phyloP scores from a whole-genome alignment of 2,113 vertebrate species.

The Mormyrus iriodes region DNA sequence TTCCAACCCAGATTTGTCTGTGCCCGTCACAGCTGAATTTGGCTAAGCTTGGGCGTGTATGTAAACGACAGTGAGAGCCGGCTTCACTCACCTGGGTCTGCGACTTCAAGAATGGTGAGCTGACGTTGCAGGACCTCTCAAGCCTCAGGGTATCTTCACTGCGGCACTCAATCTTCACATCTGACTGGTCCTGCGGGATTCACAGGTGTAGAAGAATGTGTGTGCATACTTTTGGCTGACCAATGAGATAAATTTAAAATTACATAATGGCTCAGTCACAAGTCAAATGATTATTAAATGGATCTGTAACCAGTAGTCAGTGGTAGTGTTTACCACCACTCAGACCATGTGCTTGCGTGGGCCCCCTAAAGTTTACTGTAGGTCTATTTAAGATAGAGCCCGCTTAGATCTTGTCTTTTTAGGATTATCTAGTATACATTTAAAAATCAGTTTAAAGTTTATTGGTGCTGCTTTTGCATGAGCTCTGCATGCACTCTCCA shows the following conservation, averaged over 20 bases:
- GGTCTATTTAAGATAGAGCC: too few species aligned
- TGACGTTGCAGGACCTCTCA: constrained; percentile 75
- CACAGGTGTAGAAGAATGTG: not conserved
- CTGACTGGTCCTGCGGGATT: constrained; percentile 70
- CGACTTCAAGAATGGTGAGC: constrained; percentile 82
- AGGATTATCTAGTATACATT: not conserved
- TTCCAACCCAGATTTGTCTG: not conserved
- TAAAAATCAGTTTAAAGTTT: not conserved
- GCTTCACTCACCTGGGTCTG: constrained; percentile 69
- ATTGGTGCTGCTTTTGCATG: not conserved
- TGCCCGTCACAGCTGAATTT: not conserved
- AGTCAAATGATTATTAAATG: not conserved
- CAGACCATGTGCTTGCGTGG: not conserved
- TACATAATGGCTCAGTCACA: not conserved
- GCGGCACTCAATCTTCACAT: constrained; percentile 76
- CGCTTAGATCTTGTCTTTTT: not conserved
- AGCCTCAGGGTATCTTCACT: constrained; percentile 49
- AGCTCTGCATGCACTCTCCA: not conserved
- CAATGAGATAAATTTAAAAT: not conserved
- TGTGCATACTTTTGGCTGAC: not conserved
- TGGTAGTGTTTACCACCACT: not conserved
- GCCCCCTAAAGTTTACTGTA: not conserved
- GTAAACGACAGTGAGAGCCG: not conserved
- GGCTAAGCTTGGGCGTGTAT: not conserved
- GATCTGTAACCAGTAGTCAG: not conserved